Conservation (phyloP, 2,113 vertebrate genomes). For the Marmota flaviventris region DNA sequence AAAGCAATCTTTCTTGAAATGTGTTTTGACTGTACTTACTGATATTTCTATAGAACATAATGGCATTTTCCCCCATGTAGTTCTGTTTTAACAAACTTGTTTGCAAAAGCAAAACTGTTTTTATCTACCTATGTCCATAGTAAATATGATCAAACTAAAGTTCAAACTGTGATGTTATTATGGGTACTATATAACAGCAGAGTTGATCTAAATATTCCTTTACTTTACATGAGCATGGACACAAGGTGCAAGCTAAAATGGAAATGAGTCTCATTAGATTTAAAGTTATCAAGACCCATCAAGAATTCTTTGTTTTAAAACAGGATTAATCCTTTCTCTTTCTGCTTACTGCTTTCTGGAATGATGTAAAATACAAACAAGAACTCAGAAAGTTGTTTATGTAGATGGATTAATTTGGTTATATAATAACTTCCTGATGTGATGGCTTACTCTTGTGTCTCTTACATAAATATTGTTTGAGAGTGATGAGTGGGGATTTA, state of each 20-base stretch:
- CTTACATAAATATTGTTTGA: background rate
- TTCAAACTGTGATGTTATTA: background rate
- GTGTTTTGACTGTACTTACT: conserved; percentile 29
- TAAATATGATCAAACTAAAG: conserved; percentile 2
- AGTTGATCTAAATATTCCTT: background rate
- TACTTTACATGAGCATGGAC: background rate
- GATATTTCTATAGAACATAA: background rate
- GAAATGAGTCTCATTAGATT: conserved; percentile 60
- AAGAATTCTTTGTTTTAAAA: background rate
- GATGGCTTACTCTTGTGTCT: background rate
- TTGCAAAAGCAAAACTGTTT: conserved; percentile 27
- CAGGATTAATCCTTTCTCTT: background rate
- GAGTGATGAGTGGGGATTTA: conserved; percentile 1
- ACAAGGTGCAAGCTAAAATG: background rate
- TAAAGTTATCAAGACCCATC: background rate
- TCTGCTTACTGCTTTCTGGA: background rate
- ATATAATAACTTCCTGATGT: background rate
- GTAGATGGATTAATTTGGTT: conserved; percentile 43
- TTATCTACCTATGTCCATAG: background rate
- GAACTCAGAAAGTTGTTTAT: background rate
- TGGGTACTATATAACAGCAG: background rate
- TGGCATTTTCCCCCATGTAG: background rate
- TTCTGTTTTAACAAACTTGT: background rate
- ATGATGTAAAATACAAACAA: background rate
- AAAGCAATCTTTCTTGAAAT: background rate